phyloP scores from a whole-genome alignment of 2,888 invertebrate genomes.

The Perdita meconis region DNA sequence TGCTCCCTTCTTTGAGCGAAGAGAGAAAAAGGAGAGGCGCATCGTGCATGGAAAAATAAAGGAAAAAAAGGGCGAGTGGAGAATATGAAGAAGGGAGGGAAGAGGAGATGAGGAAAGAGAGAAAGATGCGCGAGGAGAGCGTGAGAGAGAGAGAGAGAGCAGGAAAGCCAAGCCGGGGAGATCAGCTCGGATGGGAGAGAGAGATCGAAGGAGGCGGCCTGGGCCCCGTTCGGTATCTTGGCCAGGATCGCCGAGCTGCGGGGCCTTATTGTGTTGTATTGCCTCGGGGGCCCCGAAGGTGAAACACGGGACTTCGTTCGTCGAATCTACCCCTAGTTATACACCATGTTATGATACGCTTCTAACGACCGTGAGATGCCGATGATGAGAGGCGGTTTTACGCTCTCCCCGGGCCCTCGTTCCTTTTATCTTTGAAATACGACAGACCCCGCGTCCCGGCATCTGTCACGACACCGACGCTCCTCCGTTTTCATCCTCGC shows the following conservation, averaged over 20 bases:
- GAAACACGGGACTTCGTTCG: conserved; percentile 66
- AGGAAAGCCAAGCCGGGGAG: too few species aligned
- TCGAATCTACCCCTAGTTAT: conserved; percentile 75
- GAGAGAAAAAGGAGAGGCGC: conserved; percentile 67
- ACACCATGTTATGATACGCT: conserved; percentile 76
- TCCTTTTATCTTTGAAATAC: conserved; percentile 42
- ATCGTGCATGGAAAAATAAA: conserved; percentile 69
- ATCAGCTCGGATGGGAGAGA: conserved; percentile 28
- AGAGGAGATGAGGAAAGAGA: conserved; percentile 37
- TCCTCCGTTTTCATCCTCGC: conserved; percentile 2
- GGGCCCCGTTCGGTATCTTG: conserved; percentile 71
- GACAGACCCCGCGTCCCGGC: conserved; percentile 20
- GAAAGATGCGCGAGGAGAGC: conserved; percentile 34
- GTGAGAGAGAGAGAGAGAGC: conserved; percentile 29
- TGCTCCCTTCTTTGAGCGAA: conserved; percentile 57
- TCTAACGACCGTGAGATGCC: conserved; percentile 76
- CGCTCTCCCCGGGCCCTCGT: conserved; percentile 29
- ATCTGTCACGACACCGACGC: conserved; percentile 22
- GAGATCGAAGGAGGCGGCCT: conserved; percentile 46
- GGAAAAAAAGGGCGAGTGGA: conserved; percentile 38
- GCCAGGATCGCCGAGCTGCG: conserved; percentile 72
- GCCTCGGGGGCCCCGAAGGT: conserved; percentile 63
- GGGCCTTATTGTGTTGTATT: conserved; percentile 77
- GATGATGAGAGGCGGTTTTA: conserved; percentile 70
- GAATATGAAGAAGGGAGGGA: conserved; percentile 38